phyloP scores from a whole-genome alignment of 2,113 vertebrate species.

The Eublepharis macularius region DNA sequence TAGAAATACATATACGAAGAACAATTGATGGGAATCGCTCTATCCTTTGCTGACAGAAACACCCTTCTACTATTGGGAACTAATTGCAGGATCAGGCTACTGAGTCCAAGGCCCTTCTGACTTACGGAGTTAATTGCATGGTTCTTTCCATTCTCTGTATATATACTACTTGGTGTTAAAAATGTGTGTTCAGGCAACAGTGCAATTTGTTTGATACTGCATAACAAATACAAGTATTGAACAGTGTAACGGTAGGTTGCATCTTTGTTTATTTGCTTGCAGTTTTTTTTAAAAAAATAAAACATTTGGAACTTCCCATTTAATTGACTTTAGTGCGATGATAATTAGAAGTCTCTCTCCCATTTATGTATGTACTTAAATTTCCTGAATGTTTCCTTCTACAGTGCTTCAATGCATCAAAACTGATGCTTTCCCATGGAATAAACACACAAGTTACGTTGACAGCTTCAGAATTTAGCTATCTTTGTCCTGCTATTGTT shows the following conservation, averaged over 20 bases:
- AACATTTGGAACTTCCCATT: not conserved
- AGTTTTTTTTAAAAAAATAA: not conserved
- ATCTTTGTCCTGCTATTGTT: constrained; percentile 93
- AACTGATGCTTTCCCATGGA: constrained; percentile 86
- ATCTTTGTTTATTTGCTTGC: not conserved
- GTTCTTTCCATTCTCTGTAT: not conserved
- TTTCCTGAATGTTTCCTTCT: constrained; percentile 16
- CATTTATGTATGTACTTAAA: accelerated
- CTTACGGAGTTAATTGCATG: not conserved
- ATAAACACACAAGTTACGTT: constrained; percentile 80
- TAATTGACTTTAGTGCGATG: not conserved
- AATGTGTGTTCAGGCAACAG: not conserved
- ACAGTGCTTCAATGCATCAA: constrained; percentile 90
- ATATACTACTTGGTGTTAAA: not conserved
- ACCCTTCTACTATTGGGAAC: too few species aligned
- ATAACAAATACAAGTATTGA: not conserved
- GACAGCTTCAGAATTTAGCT: constrained; percentile 84
- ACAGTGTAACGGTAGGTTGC: not conserved
- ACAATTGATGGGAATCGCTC: too few species aligned
- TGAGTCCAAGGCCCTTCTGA: not conserved
- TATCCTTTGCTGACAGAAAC: too few species aligned
- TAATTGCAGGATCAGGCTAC: too few species aligned
- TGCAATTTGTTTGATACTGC: not conserved
- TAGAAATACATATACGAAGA: too few species aligned
- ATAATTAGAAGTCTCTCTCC: not conserved